Evolutionary conservation across 2,797 vertebrate species (phyloP).

Genomic region (Dromococcyx pavoninus): DNA sequence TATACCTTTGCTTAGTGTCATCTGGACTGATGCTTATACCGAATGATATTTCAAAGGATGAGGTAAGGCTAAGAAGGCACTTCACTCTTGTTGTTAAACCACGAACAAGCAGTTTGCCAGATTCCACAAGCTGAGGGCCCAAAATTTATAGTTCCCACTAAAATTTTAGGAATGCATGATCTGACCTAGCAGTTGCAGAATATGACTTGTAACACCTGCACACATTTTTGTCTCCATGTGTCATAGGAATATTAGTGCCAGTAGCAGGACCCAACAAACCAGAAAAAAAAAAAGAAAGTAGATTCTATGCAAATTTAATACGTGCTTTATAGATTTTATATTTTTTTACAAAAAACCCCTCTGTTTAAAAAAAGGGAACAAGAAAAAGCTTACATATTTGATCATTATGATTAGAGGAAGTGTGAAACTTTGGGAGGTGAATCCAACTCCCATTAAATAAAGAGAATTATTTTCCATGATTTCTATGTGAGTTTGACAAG

Average conservation of each 20-base stretch:
- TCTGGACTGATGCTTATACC: not conserved
- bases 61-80: not conserved
- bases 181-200: not conserved
- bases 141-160: not conserved
- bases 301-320: not conserved
- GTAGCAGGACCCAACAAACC: not conserved
- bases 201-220: not conserved
- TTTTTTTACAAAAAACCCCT: rapidly evolving
- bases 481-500: not conserved
- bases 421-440: not conserved
- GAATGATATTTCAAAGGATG: not conserved
- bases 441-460: not conserved
- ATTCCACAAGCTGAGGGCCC: not conserved
- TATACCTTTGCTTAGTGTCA: not conserved
- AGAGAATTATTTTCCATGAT: not conserved
- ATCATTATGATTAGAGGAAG: not conserved
- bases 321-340: not conserved
- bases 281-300: not conserved
- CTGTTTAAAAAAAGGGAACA: not conserved
- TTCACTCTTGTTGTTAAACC: not conserved
- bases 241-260: not conserved
- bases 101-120: not conserved
- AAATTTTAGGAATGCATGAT: not conserved
- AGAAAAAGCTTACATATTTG: not conserved
- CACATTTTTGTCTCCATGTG: not conserved